Evolutionary conservation across 2,888 invertebrate species (phyloP).

Genomic region (Apoda limacodes): DNA sequence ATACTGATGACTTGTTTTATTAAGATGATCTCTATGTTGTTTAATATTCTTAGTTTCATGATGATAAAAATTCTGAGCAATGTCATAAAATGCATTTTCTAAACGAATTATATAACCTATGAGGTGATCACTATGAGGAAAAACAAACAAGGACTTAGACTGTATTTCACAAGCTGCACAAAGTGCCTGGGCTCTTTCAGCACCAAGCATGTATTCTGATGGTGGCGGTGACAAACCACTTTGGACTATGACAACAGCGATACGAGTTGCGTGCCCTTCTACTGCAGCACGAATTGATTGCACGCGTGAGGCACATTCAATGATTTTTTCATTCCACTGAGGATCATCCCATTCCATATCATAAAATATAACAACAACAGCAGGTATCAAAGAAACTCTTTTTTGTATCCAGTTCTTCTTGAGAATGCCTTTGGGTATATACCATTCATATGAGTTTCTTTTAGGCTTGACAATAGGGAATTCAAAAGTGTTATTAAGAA

Average conservation of each 20-base stretch:
- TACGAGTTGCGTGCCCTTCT: slow-evolving; percentile 78
- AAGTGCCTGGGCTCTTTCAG: slow-evolving; percentile 90
- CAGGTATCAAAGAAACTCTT: slow-evolving; percentile 89
- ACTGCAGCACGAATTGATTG: slow-evolving; percentile 83
- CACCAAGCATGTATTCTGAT: slow-evolving; percentile 86
- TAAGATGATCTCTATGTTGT: slow-evolving; percentile 89
- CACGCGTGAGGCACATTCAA: slow-evolving; percentile 92
- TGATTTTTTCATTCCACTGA: slow-evolving; percentile 94
- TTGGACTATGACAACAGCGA: slow-evolving; percentile 93
- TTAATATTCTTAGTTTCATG: slow-evolving; percentile 89
- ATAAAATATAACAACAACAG: slow-evolving; percentile 94
- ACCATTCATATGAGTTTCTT: slow-evolving; percentile 94
- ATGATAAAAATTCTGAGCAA: slow-evolving; percentile 93
- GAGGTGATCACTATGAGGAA: slow-evolving; percentile 92
- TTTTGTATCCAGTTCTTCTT: slow-evolving; percentile 97
- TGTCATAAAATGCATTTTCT: slow-evolving; percentile 94
- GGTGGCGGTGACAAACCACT: slow-evolving; percentile 81
- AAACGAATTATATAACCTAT: slow-evolving; percentile 80
- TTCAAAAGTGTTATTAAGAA: slow-evolving; percentile 84
- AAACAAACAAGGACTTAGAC: slow-evolving; percentile 91
- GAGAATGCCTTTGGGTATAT: slow-evolving; percentile 92
- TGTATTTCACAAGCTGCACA: slow-evolving; percentile 93
- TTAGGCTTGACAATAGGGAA: slow-evolving; percentile 90
- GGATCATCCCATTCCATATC: slow-evolving; percentile 98
- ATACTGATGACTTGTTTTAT: slow-evolving; percentile 91